These are phyloP conservation scores for Palythoa heliodiscus DNA, from an alignment of 92 coral and sea anemone species.

Conservation along the genomic window DNA sequence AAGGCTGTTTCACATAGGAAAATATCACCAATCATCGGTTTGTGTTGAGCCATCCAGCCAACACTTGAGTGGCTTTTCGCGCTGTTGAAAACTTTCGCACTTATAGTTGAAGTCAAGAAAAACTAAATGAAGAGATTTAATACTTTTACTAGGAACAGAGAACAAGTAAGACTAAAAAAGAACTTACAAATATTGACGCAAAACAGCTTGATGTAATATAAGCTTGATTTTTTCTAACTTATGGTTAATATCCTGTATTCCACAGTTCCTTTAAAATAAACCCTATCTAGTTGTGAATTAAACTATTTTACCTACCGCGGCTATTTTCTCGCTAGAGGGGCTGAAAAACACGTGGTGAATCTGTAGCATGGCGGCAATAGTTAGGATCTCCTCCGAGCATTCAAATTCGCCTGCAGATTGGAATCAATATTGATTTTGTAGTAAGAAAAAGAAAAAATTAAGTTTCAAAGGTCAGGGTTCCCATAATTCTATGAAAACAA, in stretches of 20 bases:
- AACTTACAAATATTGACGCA: neutral
- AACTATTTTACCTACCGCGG: conserved; percentile 61
- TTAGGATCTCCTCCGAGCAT: conserved; percentile 93
- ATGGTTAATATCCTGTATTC: too few relatives aligned
- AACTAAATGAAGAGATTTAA: neutral
- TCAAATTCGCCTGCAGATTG: conserved; percentile 78
- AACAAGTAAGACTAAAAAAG: neutral
- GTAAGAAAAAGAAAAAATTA: neutral
- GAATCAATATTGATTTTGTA: neutral
- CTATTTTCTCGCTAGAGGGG: conserved; percentile 90
- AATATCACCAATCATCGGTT: too few relatives aligned
- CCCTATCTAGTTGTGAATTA: too few relatives aligned
- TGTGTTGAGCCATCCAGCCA: too few relatives aligned
- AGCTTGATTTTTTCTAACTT: too few relatives aligned
- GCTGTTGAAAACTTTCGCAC: too few relatives aligned
- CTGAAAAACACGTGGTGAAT: conserved; percentile 88
- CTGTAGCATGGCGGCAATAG: conserved; percentile 98
- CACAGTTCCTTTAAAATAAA: neutral
- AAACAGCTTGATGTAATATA: too few relatives aligned
- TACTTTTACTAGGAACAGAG: neutral
- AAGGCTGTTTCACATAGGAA: too few relatives aligned
- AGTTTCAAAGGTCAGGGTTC: neutral
- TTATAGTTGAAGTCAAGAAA: too few relatives aligned
- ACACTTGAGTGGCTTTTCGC: too few relatives aligned
- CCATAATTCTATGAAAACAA: neutral